phyloP scores from a whole-genome alignment of 2,113 vertebrate species.

The Okapia johnstoni region DNA sequence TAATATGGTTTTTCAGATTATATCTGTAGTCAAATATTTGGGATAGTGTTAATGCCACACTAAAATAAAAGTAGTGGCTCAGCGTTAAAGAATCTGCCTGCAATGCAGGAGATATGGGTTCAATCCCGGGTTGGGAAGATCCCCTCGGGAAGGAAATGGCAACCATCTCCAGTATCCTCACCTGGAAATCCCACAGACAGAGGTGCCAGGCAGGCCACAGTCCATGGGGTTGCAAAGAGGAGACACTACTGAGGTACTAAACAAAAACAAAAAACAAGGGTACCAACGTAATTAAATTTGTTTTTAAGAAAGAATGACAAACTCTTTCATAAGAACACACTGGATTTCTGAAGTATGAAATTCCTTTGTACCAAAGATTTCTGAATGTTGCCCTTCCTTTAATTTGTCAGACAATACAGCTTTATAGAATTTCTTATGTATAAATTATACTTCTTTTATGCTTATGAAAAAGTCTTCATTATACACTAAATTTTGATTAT shows the following conservation, averaged over 20 bases:
- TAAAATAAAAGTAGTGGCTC: not conserved
- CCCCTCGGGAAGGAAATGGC: not conserved
- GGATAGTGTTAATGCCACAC: not conserved
- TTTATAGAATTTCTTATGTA: not conserved
- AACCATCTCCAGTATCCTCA: not conserved
- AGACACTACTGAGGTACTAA: not conserved
- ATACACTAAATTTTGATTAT: not conserved
- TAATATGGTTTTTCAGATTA: not conserved
- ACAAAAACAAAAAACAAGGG: not conserved
- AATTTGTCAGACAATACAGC: not conserved
- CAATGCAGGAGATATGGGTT: not conserved
- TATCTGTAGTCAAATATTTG: not conserved
- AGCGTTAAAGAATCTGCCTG: not conserved
- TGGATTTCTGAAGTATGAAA: not conserved
- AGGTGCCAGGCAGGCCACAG: not conserved
- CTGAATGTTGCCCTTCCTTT: not conserved
- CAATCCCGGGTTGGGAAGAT: not conserved
- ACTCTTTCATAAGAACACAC: not conserved
- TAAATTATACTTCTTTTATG: not conserved
- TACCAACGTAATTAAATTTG: not conserved
- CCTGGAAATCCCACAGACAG: not conserved
- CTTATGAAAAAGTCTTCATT: not conserved
- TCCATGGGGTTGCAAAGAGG: not conserved
- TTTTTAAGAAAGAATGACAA: not conserved
- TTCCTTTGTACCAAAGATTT: not conserved